Base-by-base conservation (phyloP, 1,140 invertebrate genomes). In the Agraylea sexmaculata region DNA sequence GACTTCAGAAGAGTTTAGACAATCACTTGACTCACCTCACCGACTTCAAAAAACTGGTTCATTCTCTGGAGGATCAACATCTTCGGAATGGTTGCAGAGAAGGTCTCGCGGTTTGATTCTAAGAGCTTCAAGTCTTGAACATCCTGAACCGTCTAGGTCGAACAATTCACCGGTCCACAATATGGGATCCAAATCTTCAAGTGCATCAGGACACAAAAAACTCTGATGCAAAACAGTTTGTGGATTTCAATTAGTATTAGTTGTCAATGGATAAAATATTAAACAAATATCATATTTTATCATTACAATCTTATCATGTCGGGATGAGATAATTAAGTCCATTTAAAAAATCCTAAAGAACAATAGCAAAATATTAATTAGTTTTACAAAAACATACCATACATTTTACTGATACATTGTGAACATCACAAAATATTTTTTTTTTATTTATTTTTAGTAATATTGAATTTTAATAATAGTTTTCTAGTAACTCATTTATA, bases 51-150 rank as follows among this genome's bases (percentile, higher is more conserved):
- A 63, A 37, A 62, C 62, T 1, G 43, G 46, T 2, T 45, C 42
- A 10, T 44, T 47, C 28, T 42, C 40, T 7, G 45, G 33, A 16
- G 7, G 30, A 33, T 23, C 19, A 23, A 23, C 39, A 2, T 31
- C 41, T 2, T 36, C 43, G 11, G 41, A 43, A 20, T 45, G 42
- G 45, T 33, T 57, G 20, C 39, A 55, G 5, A 51, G 55, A 6
- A 56, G 57, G n/a, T 61, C 60, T 0, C 41, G 61, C 37, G 61
- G 64, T 0, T 47, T 67, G 37, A 63, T 67, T 8, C 53, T 66
- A 0, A 56, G 63, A 19, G 64, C 64, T 1, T 58, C 64, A 3
- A 66, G 63, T 36, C 51, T 67, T 12, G 64, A 67, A 36, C 53
- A 62, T 1, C 62, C 54, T 15, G 53, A 50, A 16, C 43, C 54